phyloP scores from a whole-genome alignment of 2,888 invertebrate species.

The Aphidoletes aphidimyza region DNA sequence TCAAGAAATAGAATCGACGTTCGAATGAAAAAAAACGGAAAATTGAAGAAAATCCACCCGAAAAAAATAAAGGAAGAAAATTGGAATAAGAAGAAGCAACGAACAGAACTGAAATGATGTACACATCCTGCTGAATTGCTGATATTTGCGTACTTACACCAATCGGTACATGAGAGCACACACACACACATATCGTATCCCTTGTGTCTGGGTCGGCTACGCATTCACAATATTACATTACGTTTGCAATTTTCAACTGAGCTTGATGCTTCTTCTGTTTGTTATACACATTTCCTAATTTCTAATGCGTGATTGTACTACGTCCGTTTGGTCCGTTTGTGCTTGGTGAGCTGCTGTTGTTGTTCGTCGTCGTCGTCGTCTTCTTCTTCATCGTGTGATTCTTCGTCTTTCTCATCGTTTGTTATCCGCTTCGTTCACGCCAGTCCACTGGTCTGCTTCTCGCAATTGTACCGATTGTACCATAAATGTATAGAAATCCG shows the following conservation, averaged over 20 bases:
- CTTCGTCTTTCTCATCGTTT: no score
- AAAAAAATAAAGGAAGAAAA: neutral
- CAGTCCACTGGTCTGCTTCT: neutral
- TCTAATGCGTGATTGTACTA: slow-evolving; percentile 42
- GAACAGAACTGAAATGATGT: neutral
- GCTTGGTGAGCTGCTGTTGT: neutral
- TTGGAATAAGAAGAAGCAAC: no score
- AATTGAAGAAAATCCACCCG: neutral
- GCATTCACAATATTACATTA: neutral
- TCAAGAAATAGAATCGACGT: neutral
- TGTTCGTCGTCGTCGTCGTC: no score
- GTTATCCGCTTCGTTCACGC: no score
- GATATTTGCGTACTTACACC: slow-evolving; percentile 31
- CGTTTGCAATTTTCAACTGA: slow-evolving; percentile 49
- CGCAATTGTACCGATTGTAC: neutral
- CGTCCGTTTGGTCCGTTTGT: neutral
- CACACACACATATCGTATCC: neutral
- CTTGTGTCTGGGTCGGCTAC: neutral
- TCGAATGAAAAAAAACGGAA: neutral
- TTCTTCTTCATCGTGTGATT: neutral
- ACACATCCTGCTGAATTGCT: slow-evolving; percentile 31
- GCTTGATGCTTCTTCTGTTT: neutral
- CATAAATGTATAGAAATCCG: neutral
- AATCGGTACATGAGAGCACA: neutral
- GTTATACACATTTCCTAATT: slow-evolving; percentile 35